Percentiles rank a stretch among this genome's conserved stretches.
These are phyloP conservation scores for Ameiurus melas DNA, from an alignment of 2,113 vertebrate species.

Conservation along the genomic window DNA sequence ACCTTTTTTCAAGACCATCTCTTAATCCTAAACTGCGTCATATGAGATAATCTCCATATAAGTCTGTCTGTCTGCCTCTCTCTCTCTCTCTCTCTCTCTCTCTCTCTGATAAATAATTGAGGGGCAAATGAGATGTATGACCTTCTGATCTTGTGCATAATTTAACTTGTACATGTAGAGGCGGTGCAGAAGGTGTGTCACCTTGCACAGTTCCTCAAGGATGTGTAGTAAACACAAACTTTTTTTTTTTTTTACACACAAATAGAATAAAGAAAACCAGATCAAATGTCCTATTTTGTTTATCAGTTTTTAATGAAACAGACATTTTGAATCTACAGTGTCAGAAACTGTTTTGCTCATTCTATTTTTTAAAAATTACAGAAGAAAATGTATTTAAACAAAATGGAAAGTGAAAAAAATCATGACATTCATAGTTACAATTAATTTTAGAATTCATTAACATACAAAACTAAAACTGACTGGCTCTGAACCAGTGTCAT, in stretches of 20 bases:
- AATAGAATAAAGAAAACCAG: background rate
- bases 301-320: background rate
- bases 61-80: background rate
- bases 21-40: background rate
- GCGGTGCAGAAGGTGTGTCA: constrained; percentile 5
- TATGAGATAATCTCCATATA: constrained; percentile 2
- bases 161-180: constrained; percentile 22
- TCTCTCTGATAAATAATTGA: constrained; percentile 42
- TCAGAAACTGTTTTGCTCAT: background rate
- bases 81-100: background rate
- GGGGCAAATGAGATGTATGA: constrained; percentile 34
- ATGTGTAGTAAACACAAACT: constrained; percentile 29
- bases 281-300: background rate
- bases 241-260: constrained; percentile 16
- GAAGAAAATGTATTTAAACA: constrained; percentile 6
- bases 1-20: background rate
- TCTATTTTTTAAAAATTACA: background rate
- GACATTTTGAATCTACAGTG: background rate
- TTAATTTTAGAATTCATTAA: background rate
- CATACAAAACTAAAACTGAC: constrained; percentile 4
- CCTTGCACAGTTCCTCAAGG: constrained; percentile 16
- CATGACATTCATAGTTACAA: background rate
- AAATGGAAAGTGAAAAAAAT: constrained; percentile 11
- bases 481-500: background rate
- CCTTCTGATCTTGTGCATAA: constrained; percentile 41